A percentile compares a stretch with the other conserved stretches of the same genome.
Conservation (phyloP, 2,888 invertebrate species). For the Tenodera sinensis region DNA sequence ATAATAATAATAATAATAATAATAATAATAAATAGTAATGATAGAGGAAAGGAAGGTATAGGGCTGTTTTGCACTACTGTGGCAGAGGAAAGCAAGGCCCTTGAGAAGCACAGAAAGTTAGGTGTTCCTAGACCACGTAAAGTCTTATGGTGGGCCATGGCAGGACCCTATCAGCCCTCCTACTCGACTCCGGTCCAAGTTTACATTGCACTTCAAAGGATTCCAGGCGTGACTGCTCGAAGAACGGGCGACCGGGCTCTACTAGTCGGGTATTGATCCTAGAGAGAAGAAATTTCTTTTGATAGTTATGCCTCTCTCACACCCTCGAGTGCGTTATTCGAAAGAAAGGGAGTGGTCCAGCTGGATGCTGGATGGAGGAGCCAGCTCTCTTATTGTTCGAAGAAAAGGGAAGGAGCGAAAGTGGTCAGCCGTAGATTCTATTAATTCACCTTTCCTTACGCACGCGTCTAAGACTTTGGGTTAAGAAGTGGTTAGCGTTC, state of each 20-base stretch:
- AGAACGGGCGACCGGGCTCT: neutral
- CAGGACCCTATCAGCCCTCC: neutral
- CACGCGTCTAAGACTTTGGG: no score
- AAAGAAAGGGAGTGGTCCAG: neutral
- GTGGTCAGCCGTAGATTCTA: neutral
- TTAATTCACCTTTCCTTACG: neutral
- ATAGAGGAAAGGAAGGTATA: no score
- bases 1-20: no score
- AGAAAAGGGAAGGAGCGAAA: neutral
- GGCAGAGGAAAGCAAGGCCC: no score
- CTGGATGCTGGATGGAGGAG: neutral
- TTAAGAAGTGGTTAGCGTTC: no score
- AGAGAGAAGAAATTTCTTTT: neutral
- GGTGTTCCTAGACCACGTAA: neutral
- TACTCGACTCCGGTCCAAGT: neutral
- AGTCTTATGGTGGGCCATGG: neutral
- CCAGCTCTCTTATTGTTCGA: neutral
- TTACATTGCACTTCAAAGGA: neutral
- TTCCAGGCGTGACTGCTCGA: neutral
- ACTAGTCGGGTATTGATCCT: constrained; percentile 7
- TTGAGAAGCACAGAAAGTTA: neutral
- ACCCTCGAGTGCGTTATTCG: neutral
- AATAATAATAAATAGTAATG: no score
- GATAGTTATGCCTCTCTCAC: neutral
- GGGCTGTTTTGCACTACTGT: no score